Evolutionary conservation across 2,888 invertebrate species (phyloP), one percentile per base, ranked within the genome.

Genomic region (Apotomis capreana): DNA sequence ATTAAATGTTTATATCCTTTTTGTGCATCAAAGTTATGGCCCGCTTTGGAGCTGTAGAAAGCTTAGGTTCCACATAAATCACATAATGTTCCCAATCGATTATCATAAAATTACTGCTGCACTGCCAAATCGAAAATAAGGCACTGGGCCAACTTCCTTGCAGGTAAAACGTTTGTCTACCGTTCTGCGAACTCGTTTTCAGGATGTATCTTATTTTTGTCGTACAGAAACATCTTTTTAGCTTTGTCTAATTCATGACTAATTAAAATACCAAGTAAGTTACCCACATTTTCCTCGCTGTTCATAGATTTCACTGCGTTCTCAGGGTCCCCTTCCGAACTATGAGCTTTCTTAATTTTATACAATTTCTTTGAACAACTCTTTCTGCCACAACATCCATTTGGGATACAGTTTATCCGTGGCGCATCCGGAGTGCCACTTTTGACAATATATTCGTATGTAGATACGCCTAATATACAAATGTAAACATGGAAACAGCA

Each of bases 401-500:
- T 65, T 64, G 73, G 67, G n/a, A 61, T 15, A 40, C 73, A 70
- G 15, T 63, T 75, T 80, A 68, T 79, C 49, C 76, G 79, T 44
- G 81, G 75, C 58, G 77, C 77, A 78, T 82, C 84, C 1, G 81
- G 80, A 57, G 83, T 84, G 69, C 81, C 80, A 77, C 83, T 87
- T 75, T 82, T 87, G 68, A 89, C 84, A 74, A 98, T 97, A 88
- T 98, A 98, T 84, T 98, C 98, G 90, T 98, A 98, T 0, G 98
- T 98, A 26, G 98, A 97, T 59, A 98, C 93, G 1, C 97, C 98
- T 80, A 97, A 90, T 78, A 96, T 95, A 3, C 96, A 96, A 83
- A 98, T 97, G 89, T 98, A 98, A 74, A 97, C 95, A 89, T 98
- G 98, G 87, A 98, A 98, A 90, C 97, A 96, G 85, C 96, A 97